Conservation (phyloP, 2,797 vertebrate species). For the Cyprinodon diabolis region DNA sequence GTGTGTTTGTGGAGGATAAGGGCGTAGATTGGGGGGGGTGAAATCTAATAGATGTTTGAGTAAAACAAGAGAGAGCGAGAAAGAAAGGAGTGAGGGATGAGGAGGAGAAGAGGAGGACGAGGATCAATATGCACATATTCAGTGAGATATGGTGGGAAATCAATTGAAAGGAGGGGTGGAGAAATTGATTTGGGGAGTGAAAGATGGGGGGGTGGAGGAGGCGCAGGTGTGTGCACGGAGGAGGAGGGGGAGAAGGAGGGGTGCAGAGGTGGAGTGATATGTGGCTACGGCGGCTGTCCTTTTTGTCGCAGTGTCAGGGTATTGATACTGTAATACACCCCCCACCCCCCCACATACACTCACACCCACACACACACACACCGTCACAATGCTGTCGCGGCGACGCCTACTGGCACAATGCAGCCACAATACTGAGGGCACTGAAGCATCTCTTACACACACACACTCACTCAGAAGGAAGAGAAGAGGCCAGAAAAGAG, state of each 20-base stretch:
- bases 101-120: slow-evolving; percentile 33
- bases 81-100: slow-evolving; percentile 60
- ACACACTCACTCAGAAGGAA: slow-evolving; percentile 51
- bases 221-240: slow-evolving; percentile 1
- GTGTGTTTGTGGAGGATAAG: slow-evolving; percentile 18
- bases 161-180: slow-evolving; percentile 69
- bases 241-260: slow-evolving; percentile 52
- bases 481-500: slow-evolving; percentile 52
- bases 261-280: slow-evolving; percentile 81
- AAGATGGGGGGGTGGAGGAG: slow-evolving; percentile 24
- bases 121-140: slow-evolving; percentile 82
- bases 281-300: slow-evolving; percentile 83
- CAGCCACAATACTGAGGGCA: slow-evolving; percentile 83
- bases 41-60: slow-evolving; percentile 76
- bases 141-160: slow-evolving; percentile 78
- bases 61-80: slow-evolving; percentile 57
- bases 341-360: slow-evolving; percentile 40
- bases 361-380: slow-evolving; percentile 38
- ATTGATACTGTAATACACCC: slow-evolving; percentile 85
- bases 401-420: slow-evolving; percentile 84
- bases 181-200: slow-evolving; percentile 68
- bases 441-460: slow-evolving; percentile 76
- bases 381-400: slow-evolving; percentile 81
- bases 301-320: slow-evolving; percentile 87
- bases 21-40: slow-evolving; percentile 48